Evolutionary conservation across 2,888 invertebrate genomes (phyloP).

Genomic region (Pseudoips prasinana): DNA sequence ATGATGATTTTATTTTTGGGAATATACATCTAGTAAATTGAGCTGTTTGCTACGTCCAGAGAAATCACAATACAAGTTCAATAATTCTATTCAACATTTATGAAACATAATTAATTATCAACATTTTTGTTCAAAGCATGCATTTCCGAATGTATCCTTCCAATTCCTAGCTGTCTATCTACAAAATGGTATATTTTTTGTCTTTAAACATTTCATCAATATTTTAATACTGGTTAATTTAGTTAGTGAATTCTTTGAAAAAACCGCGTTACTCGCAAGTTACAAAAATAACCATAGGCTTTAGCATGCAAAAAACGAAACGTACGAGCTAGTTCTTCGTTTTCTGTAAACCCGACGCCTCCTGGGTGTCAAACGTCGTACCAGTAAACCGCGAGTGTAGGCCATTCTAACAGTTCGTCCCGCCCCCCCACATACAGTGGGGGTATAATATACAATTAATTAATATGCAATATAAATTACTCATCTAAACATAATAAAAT

Average conservation of each 20-base stretch:
- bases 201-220: conserved; percentile 19
- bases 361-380: conserved; percentile 15
- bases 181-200: conserved; percentile 10
- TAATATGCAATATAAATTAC: conserved; percentile 44
- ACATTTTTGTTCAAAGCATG: conserved; percentile 8
- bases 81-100: conserved; percentile 23
- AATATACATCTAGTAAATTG: conserved; percentile 39
- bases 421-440: conserved; percentile 41
- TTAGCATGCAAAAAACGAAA: too few species aligned
- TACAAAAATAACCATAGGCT: conserved; percentile 58
- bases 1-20: conserved; percentile 12
- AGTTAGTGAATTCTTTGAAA: conserved; percentile 39
- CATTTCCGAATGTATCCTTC: conserved; percentile 6
- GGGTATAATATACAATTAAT: conserved; percentile 29
- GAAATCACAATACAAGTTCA: conserved; percentile 27
- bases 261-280: conserved; percentile 35
- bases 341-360: too few species aligned
- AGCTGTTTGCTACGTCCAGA: conserved; percentile 38
- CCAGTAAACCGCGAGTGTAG: conserved; percentile 37
- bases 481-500: conserved; percentile 45
- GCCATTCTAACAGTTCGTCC: conserved; percentile 40
- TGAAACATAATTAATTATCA: conserved; percentile 19
- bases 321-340: too few species aligned
- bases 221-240: conserved; percentile 56
- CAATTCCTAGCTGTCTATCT: conserved; percentile 5